Evolutionary conservation across 2,113 vertebrate genomes (phyloP), one percentile per base, ranked within the genome.

Genomic region (Dipodomys spectabilis): DNA sequence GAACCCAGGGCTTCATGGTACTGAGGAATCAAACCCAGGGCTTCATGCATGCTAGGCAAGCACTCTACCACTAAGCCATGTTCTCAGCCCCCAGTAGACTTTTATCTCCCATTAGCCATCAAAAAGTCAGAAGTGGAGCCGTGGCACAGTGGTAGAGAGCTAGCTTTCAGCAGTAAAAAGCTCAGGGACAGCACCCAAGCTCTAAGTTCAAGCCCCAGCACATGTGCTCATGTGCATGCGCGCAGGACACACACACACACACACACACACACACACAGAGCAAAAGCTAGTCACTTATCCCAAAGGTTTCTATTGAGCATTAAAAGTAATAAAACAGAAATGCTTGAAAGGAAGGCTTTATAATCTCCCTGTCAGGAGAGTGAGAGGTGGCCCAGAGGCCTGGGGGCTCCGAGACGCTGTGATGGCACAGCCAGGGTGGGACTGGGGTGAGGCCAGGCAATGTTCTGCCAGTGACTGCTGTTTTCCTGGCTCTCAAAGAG

Each of bases 281-380:
- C 62, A 68, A 87, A 79, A 87, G 62, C 30, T 53, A 82, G 84
- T 75, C 73, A 30, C 69, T 86, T 82, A 72, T 45, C 53, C 82
- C 30, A n/a, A 53, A 44, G 62, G 28, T 79, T 88, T 82, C 93
- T 94, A 82, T 57, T 45, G 83, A 85, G 69, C 32, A 11, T 88
- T 89, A 93, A 91, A 83, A 10, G 12, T 53, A 89, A 32, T 45
- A 39, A 64, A 32, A n/a, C 35, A 81, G 44, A 84, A 64, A 78
- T 20, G 65, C n/a, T 88, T 82, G 69, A 92, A 95, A 88, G 45
- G 39, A 35, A 65, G 62, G 10, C 9, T 44, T 60, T 75, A 73
- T 23, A 53, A 80, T 83, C 27, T 27, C 30, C 77, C 44, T 2
- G 49, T 20, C 68, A 2, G 44, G 64, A 72, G n/a, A 35, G 57